These are phyloP conservation scores for Cyclina sinensis DNA, from an alignment of 1,140 invertebrate genomes.

Conservation along the genomic window DNA sequence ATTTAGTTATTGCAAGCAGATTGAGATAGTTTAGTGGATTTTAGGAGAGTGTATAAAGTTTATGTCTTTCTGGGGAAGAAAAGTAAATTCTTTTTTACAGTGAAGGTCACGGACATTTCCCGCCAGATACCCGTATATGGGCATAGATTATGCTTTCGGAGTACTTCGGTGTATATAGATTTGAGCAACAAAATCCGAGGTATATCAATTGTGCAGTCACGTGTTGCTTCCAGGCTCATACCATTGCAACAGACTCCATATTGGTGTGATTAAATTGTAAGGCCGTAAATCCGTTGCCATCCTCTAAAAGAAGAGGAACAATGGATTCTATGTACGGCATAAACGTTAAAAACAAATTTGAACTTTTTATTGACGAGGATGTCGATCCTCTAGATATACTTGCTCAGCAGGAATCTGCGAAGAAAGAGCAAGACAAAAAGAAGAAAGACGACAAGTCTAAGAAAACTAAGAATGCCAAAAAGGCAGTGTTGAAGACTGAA, in stretches of 20 bases:
- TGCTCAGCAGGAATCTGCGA: slow-evolving; percentile 91
- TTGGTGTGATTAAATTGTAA: slow-evolving; percentile 82
- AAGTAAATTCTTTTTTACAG: not conserved
- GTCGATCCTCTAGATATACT: slow-evolving; percentile 96
- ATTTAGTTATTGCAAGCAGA: not conserved
- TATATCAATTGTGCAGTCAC: slow-evolving; percentile 41
- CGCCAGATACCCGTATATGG: slow-evolving; percentile 69
- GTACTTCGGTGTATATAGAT: slow-evolving; percentile 8
- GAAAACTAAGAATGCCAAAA: slow-evolving; percentile 88
- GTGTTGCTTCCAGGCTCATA: slow-evolving; percentile 65
- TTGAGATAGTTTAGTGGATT: not conserved
- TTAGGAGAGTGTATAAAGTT: not conserved
- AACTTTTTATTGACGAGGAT: slow-evolving; percentile 93
- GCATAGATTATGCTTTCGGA: slow-evolving; percentile 58
- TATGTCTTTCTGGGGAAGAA: not conserved
- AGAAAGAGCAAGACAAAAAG: slow-evolving; percentile 93
- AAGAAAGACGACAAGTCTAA: slow-evolving; percentile 82
- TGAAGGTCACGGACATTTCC: slow-evolving; percentile 68
- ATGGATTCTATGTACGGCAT: slow-evolving; percentile 98
- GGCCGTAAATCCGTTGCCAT: slow-evolving; percentile 86
- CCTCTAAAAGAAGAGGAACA: slow-evolving; percentile 86
- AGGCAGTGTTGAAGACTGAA: slow-evolving; percentile 87
- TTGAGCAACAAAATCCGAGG: slow-evolving; percentile 18
- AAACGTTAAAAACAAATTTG: slow-evolving; percentile 96
- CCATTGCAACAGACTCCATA: slow-evolving; percentile 85